Conservation (phyloP, 2,888 invertebrate genomes). For the Uropetala carovei region DNA sequence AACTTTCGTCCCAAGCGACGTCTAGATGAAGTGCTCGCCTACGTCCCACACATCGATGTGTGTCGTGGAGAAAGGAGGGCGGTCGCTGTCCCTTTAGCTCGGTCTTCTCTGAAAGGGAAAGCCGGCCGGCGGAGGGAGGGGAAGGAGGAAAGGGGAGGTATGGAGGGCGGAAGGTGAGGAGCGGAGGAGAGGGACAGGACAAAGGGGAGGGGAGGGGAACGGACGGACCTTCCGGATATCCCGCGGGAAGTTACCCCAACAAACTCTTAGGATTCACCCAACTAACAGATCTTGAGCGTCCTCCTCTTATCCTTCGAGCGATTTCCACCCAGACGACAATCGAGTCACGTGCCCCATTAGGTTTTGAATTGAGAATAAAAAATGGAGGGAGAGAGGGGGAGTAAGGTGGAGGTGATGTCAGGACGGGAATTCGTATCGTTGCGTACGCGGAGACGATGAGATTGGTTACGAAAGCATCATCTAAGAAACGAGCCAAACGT, state of each 20-base stretch:
- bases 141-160: background rate
- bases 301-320: background rate
- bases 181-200: background rate
- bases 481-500: background rate
- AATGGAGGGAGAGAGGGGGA: background rate
- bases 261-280: background rate
- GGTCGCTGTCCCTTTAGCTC: slow-evolving; percentile 44
- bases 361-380: background rate
- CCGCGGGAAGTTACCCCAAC: background rate
- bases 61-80: slow-evolving; percentile 56
- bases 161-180: background rate
- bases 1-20: background rate
- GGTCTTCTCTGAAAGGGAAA: slow-evolving; percentile 49
- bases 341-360: background rate
- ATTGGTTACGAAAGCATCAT: background rate
- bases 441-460: background rate
- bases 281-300: background rate
- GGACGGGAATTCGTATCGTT: background rate
- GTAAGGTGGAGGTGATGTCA: background rate
- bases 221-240: slow-evolving; percentile 8
- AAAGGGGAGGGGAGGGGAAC: background rate
- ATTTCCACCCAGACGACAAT: background rate
- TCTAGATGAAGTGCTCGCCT: background rate
- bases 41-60: background rate
- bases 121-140: background rate